Base-by-base conservation (phyloP, 1,140 invertebrate species). In the Cydia fagiglandana region DNA sequence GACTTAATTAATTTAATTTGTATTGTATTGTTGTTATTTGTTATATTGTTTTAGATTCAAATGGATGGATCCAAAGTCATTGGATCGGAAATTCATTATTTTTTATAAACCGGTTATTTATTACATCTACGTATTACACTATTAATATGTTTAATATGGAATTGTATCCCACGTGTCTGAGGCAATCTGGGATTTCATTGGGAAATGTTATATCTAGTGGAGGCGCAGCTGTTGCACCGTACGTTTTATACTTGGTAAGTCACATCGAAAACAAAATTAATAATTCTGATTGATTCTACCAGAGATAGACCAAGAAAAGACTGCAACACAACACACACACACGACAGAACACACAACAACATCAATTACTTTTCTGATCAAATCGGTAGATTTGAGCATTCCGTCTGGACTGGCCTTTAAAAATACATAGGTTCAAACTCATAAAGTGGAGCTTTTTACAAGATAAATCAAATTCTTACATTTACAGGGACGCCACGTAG, bases 191-290 rank as follows among this genome's bases (percentile, higher is more conserved):
- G 73, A 94, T 94, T 83, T 94, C 95, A 2, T 84, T 96, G 78
- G 94, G 95, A 61, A 94, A 94, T 78, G 93, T 95, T 73, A 85
- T 94, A 56, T 94, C 94, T 12, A 95, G 94, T 82, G 84, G 90
- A 24, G 90, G 94, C 45, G 93, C 94, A 70, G 95, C 95, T 13
- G 75, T 96, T 10, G 95, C 95, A 0, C 96, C 97, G 0, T 97
- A 96, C 83, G 93, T 97, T 53, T 94, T 96, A 4, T 95, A 96
- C 83, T 88, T 96, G 88, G 96, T 96, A 94, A 94, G 92, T 5
- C n/a, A 13, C 12, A 47, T 13, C 3, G 13, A 13, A 47, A 47
- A 47, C 45, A 47, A 47, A 47, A 47, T 47, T 47, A 47, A 47
- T 13, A 4, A 47, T 15, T 41, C 4, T 41, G 38, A 41, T 41